Base-by-base conservation (phyloP, 2,113 vertebrate species). In the Hemicordylus capensis region DNA sequence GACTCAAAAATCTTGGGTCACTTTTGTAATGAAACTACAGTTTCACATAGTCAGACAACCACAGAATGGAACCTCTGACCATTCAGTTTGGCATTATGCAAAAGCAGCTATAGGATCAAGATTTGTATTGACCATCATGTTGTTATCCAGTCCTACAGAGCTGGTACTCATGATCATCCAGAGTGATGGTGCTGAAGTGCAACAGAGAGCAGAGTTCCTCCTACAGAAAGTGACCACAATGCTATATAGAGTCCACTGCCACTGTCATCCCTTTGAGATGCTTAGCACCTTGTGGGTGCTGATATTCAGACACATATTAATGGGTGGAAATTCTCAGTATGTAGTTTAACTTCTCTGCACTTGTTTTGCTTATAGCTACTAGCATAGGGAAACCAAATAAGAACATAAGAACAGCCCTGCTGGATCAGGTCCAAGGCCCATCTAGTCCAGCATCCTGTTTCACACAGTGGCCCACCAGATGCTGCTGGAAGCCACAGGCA, bases 311-410 rank as follows among this genome's bases (percentile, higher is more conserved):
- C 15, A 22, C 11, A 9, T 37, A 76, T 42, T 42, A 11, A 37
- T 39, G 10, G 58, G n/a, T n/a, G 58, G 54, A 76, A n/a, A 67
- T 37, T 34, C n/a, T n/a, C n/a, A 34, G n/a, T n/a, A n/a, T n/a
- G n/a, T n/a, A 34, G 31, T n/a, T 48, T 34, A 48, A 17, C n/a
- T 11, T 1, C 48, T n/a, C 37, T 84, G 26, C 83, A 80, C 11
- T 20, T 84, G 67, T 70, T 86, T 80, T 15, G 61, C 67, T 56
- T 15, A 80, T 81, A 74, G 51, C 22, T 70, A 70, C 11, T 64
- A 51, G 26, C 31, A 44, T 82, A 51, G 87, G 69, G 66, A 85
- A 66, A 87, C 82, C 10, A 46, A 54, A n/a, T n/a, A n/a, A n/a
- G n/a, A n/a, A n/a, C n/a, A n/a, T n/a, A n/a, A n/a, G n/a, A n/a